Conservation (phyloP, 2,113 vertebrate genomes). For the Choloepus hoffmanni region DNA sequence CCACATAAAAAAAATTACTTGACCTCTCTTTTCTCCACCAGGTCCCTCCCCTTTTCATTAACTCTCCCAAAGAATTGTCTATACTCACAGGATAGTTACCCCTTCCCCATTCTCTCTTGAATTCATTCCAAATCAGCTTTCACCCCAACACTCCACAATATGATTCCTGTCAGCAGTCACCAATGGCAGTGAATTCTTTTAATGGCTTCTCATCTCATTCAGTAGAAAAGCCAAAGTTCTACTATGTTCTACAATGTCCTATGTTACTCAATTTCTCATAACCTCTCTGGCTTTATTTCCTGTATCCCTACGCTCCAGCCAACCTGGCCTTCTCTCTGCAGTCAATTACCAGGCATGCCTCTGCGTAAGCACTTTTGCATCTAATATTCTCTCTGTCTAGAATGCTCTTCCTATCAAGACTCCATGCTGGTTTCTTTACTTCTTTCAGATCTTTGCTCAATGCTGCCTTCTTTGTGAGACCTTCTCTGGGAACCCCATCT, state of each 20-base stretch:
- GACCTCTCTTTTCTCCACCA: neutral
- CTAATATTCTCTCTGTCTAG: neutral
- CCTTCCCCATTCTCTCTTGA: neutral
- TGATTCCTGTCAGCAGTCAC: neutral
- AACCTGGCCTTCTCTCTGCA: neutral
- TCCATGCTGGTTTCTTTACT: neutral
- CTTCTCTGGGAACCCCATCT: neutral
- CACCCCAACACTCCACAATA: neutral
- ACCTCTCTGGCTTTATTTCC: neutral
- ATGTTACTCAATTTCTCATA: neutral
- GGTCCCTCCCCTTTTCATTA: neutral
- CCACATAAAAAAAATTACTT: neutral
- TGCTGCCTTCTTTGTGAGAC: neutral
- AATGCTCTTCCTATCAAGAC: neutral
- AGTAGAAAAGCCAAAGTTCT: neutral
- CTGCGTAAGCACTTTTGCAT: neutral
- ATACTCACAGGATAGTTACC: neutral
- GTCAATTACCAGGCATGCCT: neutral
- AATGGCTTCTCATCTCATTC: neutral
- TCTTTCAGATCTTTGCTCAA: neutral
- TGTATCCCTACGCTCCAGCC: neutral
- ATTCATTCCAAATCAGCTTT: neutral
- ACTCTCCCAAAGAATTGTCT: too few species aligned
- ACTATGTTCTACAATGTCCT: neutral
- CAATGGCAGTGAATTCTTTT: neutral